A percentile compares a stretch with the other conserved stretches of the same genome.
phyloP scores from a whole-genome alignment of 1,140 invertebrate genomes.

The Neuroterus valhalla region DNA sequence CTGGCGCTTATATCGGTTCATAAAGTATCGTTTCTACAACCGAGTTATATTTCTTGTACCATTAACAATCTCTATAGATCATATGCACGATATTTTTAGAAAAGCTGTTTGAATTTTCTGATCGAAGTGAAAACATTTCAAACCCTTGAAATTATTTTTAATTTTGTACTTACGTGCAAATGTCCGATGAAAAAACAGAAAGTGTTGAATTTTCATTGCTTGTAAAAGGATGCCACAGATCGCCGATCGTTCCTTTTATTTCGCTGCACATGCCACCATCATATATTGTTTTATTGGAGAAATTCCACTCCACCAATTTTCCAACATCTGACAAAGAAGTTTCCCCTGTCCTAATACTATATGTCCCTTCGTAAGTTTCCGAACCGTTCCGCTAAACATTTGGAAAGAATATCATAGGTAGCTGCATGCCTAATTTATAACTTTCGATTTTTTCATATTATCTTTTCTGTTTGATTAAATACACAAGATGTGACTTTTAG shows the following conservation, averaged over 20 bases:
- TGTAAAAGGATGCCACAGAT: conserved; percentile 83
- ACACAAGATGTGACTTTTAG: too few species aligned
- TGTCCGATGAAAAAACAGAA: conserved; percentile 81
- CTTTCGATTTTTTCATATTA: conserved; percentile 19
- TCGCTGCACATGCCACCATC: conserved; percentile 78
- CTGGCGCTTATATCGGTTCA: too few species aligned
- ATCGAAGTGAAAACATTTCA: too few species aligned
- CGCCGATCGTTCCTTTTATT: conserved; percentile 84
- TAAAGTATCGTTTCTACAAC: too few species aligned
- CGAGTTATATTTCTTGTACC: too few species aligned
- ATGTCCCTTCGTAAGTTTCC: conserved; percentile 82
- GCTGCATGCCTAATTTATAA: not conserved
- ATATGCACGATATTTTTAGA: too few species aligned
- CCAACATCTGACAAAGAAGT: conserved; percentile 80
- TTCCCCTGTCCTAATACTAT: conserved; percentile 83
- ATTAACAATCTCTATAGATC: too few species aligned
- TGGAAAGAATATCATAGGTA: conserved; percentile 32
- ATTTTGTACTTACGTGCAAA: conserved; percentile 77
- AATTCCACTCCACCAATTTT: conserved; percentile 81
- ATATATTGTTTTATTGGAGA: conserved; percentile 75
- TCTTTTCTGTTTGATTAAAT: conserved; percentile 13
- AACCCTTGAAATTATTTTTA: not conserved
- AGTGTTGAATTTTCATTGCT: conserved; percentile 73
- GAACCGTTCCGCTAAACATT: conserved; percentile 81
- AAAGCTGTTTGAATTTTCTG: too few species aligned